Conservation (phyloP, 2,113 vertebrate species). For the Pelobates fuscus region DNA sequence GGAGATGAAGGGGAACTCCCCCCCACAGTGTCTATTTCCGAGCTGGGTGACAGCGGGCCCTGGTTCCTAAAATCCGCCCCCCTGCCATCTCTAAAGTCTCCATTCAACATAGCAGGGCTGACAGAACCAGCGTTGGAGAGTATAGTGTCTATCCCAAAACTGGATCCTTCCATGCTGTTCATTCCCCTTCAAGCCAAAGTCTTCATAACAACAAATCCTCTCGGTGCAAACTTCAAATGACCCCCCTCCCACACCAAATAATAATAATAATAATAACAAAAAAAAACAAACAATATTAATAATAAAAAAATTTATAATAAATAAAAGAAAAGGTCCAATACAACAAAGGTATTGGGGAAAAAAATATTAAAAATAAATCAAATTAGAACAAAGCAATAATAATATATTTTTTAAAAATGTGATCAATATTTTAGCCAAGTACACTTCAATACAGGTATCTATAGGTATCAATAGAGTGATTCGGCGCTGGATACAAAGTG, state of each 20-base stretch:
- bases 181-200: constrained; percentile 64
- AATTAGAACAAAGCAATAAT: too few relatives aligned
- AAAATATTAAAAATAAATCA: constrained; percentile 14
- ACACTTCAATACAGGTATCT: too few relatives aligned
- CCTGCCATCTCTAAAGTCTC: constrained; percentile 90
- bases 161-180: constrained; percentile 91
- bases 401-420: too few relatives aligned
- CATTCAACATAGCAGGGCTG: constrained; percentile 87
- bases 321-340: background rate
- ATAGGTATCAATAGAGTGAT: too few relatives aligned
- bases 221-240: constrained; percentile 1
- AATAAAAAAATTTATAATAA: background rate
- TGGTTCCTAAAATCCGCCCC: constrained; percentile 88
- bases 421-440: too few relatives aligned
- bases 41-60: constrained; percentile 88
- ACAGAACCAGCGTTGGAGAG: constrained; percentile 82
- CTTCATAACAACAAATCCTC: constrained; percentile 75
- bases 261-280: background rate
- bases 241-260: background rate
- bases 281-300: background rate
- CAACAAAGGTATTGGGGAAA: background rate
- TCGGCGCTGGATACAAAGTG: background rate
- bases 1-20: constrained; percentile 89
- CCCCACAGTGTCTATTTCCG: constrained; percentile 92
- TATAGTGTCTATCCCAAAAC: constrained; percentile 98